These are phyloP conservation scores for Pandemis corylana DNA, from an alignment of 2,888 invertebrate genomes.

Conservation along the genomic window DNA sequence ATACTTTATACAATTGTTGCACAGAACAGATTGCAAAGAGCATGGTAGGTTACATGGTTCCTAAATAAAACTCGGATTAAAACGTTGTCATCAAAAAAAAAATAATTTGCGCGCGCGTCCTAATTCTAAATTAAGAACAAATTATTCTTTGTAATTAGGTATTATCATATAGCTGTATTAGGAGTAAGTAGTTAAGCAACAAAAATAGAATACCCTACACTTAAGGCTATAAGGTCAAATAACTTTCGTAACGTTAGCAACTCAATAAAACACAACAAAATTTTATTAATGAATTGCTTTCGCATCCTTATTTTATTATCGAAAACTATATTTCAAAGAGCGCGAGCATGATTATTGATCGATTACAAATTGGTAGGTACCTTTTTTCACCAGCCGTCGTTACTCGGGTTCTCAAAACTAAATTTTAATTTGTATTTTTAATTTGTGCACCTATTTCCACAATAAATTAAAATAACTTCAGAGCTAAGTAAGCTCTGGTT, in stretches of 20 bases:
- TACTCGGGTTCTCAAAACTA: not conserved
- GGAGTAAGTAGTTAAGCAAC: not conserved
- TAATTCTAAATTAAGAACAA: not conserved
- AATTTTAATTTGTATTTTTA: not conserved
- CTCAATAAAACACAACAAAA: constrained; percentile 12
- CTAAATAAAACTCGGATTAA: not conserved
- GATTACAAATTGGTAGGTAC: not conserved
- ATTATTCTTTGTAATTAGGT: not conserved
- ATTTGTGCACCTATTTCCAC: not conserved
- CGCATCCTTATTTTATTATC: constrained; percentile 5
- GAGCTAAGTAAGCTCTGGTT: not conserved
- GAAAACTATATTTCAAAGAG: not conserved
- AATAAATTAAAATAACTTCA: not conserved
- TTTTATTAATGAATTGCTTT: constrained; percentile 3
- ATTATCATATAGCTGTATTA: not conserved
- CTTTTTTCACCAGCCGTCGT: not conserved
- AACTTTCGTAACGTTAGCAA: constrained; percentile 15
- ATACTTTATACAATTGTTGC: not conserved
- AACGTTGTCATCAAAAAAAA: not conserved
- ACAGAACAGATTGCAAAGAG: not conserved
- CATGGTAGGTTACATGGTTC: not conserved
- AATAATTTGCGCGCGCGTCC: not conserved
- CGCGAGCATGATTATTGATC: not conserved
- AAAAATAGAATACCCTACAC: not conserved
- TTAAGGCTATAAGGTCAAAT: not conserved